These are phyloP conservation scores for Bucorvus abyssinicus DNA, from an alignment of 2,797 vertebrate genomes.

Conservation along the genomic window DNA sequence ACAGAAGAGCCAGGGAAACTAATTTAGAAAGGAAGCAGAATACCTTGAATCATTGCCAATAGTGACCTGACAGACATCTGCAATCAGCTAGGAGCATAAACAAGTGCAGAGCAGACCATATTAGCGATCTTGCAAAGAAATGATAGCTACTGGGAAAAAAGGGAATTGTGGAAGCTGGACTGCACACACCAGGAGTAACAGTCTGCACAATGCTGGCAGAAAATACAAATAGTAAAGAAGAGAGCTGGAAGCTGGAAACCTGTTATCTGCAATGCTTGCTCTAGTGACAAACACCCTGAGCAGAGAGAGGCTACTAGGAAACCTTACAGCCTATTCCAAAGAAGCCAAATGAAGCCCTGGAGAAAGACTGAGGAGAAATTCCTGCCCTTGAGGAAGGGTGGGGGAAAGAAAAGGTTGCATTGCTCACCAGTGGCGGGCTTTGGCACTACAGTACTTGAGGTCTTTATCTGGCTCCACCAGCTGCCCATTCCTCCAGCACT, in stretches of 20 bases:
- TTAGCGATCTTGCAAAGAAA: not conserved
- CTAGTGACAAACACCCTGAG: not conserved
- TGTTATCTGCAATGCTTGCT: not conserved
- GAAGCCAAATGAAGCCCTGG: not conserved
- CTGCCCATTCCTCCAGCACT: conserved; percentile 87
- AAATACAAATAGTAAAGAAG: not conserved
- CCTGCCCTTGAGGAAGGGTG: not conserved
- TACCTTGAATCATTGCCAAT: not conserved
- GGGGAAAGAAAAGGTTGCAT: not conserved
- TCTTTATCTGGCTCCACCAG: conserved; percentile 88
- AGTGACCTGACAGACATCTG: not conserved
- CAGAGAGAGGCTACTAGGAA: not conserved
- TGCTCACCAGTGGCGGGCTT: conserved; percentile 89
- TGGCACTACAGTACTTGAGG: conserved; percentile 90
- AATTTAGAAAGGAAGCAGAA: not conserved
- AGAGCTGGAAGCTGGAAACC: not conserved
- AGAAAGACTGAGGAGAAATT: not conserved
- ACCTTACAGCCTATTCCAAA: not conserved
- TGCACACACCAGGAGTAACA: not conserved
- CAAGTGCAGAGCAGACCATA: not conserved
- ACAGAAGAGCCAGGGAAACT: not conserved
- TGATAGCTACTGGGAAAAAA: not conserved
- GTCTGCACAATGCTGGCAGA: not conserved
- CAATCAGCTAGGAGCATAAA: not conserved
- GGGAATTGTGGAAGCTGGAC: not conserved